Conservation (phyloP, 64 coral and sea anemone genomes). For the Pocillopora damicornis region DNA sequence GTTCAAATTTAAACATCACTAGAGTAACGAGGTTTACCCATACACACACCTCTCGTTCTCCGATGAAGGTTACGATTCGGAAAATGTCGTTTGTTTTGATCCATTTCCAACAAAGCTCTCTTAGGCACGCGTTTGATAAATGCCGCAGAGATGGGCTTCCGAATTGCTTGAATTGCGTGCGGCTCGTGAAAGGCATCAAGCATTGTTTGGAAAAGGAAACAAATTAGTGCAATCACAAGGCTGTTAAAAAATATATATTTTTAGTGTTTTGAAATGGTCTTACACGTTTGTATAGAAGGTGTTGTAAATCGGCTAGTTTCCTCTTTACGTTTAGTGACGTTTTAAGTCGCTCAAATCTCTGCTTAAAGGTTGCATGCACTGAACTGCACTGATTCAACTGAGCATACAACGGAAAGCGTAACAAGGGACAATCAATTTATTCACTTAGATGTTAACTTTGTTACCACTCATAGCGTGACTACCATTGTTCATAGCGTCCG, state of each 20-base stretch:
- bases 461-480: constrained; percentile 33
- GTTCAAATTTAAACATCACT: not conserved
- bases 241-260: not conserved
- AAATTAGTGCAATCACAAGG: too few relatives aligned
- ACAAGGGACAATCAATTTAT: not conserved
- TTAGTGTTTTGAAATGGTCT: not conserved
- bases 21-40: not conserved
- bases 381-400: not conserved
- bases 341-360: not conserved
- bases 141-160: not conserved
- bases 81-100: not conserved
- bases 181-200: not conserved
- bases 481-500: not conserved
- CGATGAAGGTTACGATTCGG: not conserved
- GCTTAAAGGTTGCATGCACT: not conserved
- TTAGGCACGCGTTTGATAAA: not conserved
- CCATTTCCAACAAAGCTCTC: not conserved
- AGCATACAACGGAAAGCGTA: not conserved
- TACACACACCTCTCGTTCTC: not conserved
- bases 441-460: constrained; percentile 8
- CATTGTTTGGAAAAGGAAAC: constrained; percentile 3
- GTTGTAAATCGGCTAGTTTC: not conserved
- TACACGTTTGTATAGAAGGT: not conserved
- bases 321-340: not conserved
- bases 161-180: not conserved